These are phyloP conservation scores for Falcunculus frontatus DNA, from an alignment of 2,113 vertebrate species.

Conservation along the genomic window DNA sequence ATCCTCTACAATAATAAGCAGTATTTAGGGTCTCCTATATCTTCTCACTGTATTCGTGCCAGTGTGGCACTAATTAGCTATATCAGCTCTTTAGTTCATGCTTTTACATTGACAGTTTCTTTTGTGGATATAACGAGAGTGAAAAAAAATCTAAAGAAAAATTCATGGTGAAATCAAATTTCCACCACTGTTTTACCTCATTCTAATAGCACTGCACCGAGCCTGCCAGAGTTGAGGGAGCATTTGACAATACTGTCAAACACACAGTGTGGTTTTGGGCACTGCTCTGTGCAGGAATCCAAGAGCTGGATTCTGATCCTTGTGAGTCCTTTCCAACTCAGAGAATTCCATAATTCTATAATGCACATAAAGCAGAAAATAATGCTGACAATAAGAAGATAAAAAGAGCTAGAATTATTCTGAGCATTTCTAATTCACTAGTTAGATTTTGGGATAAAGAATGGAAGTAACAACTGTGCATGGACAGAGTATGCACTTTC, in stretches of 20 bases:
- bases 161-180: neutral
- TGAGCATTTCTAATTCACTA: neutral
- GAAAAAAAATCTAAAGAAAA: neutral
- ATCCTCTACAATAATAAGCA: neutral
- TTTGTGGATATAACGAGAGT: neutral
- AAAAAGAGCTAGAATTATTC: neutral
- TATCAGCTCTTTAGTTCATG: neutral
- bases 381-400: neutral
- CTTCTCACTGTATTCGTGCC: neutral
- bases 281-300: neutral
- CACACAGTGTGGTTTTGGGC: neutral
- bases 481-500: neutral
- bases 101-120: neutral
- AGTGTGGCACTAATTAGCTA: neutral
- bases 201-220: neutral
- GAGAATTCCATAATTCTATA: neutral
- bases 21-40: neutral
- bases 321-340: neutral
- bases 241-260: neutral
- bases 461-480: neutral
- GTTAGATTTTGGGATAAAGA: neutral
- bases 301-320: neutral
- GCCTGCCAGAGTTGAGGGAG: neutral
- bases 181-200: neutral
- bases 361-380: neutral